A percentile compares a stretch with the other conserved stretches of the same genome.
phyloP scores from a whole-genome alignment of 2,113 vertebrate species.

The Coregonus clupeaformis region DNA sequence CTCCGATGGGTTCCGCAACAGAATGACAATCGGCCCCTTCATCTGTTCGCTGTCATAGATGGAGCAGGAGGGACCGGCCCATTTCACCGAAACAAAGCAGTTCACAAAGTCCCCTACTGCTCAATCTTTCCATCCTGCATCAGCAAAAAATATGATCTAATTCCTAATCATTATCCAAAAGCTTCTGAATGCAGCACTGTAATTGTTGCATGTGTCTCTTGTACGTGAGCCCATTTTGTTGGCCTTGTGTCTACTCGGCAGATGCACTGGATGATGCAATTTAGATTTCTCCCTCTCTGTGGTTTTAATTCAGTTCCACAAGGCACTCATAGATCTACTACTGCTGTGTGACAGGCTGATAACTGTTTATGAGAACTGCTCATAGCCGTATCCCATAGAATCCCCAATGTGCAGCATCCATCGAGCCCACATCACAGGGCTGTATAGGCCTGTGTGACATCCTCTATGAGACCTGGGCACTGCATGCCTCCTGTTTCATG shows the following conservation, averaged over 20 bases:
- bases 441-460: background rate
- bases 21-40: constrained; percentile 39
- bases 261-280: background rate
- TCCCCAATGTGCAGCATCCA: background rate
- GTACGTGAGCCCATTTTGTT: background rate
- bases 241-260: no score
- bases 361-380: background rate
- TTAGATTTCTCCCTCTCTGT: background rate
- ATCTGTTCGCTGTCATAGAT: constrained; percentile 14
- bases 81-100: constrained; percentile 23
- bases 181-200: constrained; percentile 7
- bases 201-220: background rate
- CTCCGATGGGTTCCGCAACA: constrained; percentile 10
- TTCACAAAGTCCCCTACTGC: constrained; percentile 15
- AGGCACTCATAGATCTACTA: no score
- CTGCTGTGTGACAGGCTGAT: no score
- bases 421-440: background rate
- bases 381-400: background rate
- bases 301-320: background rate
- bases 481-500: constrained; percentile 5
- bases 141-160: constrained; percentile 21
- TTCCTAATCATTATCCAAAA: constrained; percentile 20
- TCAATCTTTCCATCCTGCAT: background rate
- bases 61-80: constrained; percentile 3
- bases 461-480: background rate